Evolutionary conservation across 2,797 vertebrate species (phyloP), one percentile per base, ranked within the genome.

Genomic region (Microchirus variegatus): DNA sequence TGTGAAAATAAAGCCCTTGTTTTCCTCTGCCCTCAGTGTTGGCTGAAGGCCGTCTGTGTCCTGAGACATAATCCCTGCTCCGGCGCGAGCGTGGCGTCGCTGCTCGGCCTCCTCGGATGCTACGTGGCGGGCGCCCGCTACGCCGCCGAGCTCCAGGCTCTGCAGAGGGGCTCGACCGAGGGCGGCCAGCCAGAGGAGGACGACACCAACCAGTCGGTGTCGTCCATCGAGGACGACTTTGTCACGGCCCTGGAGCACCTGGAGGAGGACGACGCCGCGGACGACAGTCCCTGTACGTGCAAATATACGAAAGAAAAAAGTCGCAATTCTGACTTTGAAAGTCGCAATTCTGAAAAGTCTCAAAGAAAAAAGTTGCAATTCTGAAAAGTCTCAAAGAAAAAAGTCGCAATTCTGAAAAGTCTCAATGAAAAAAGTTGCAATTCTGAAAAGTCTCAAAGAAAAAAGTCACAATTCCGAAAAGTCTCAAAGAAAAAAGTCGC

Each of bases 181-280:
- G 41, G 84, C 61, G 75, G 89, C 67, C 92, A 90, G 16, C 88
- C 92, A 17, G 97, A 98, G 76, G 97, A 98, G 2, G 97, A 99
- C 48, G 96, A 98, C 90, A 99, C 97, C 46, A 99, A 97, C 90
- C 96, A 97, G 73, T 99, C 98, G 0, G 96, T 99, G 54, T 99
- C 97, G 41, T 99, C 97, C 43, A 99, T 99, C 22, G 98, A 99
- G 73, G 98, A 99, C 73, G 98, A 99, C 90, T 99, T 99, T 87
- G 96, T 99, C 75, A 99, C 97, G 26, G 98, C 98, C 38, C 93
- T 98, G 8, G 98, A 99, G 81, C 96, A 99, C 76, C 92, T 99
- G 49, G 97, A 99, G 83, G 97, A 99, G 74, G 97, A 97, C 1
- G 95, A 97, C 22, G 74, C 88, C 31, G 85, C 87, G 87, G 87